Conservation (phyloP, 2,888 invertebrate genomes). For the Tetheella fluctuosa region DNA sequence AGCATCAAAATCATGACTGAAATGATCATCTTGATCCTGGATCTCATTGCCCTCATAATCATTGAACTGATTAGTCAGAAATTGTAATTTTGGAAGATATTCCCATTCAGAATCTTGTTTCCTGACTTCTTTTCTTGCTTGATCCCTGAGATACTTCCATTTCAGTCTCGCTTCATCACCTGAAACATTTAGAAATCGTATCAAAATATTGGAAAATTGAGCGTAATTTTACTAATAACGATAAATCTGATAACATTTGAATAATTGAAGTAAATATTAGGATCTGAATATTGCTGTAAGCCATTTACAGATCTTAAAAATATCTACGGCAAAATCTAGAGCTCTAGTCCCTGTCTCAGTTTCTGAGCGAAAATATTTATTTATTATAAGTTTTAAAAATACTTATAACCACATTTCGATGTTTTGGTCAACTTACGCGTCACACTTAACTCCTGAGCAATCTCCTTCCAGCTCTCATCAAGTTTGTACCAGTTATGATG, state of each 20-base stretch:
- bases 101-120: slow-evolving; percentile 77
- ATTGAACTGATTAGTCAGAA: slow-evolving; percentile 75
- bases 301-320: no score
- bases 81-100: slow-evolving; percentile 70
- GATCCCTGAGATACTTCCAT: slow-evolving; percentile 79
- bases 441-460: slow-evolving; percentile 71
- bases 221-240: no score
- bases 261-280: no score
- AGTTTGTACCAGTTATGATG: slow-evolving; percentile 80
- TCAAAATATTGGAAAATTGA: background rate
- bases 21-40: slow-evolving; percentile 46
- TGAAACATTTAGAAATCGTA: slow-evolving; percentile 36
- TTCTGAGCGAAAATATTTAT: no score
- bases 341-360: no score
- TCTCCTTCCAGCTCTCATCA: slow-evolving; percentile 79
- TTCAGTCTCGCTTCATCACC: slow-evolving; percentile 78
- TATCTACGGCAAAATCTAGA: no score
- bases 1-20: slow-evolving; percentile 53
- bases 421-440: slow-evolving; percentile 62
- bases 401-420: background rate
- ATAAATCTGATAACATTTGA: no score
- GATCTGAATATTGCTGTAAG: no score
- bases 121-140: slow-evolving; percentile 74
- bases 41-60: slow-evolving; percentile 69
- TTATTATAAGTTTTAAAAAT: no score